Conservation (phyloP, 2,888 invertebrate genomes). For the Elgonia sp. region DNA sequence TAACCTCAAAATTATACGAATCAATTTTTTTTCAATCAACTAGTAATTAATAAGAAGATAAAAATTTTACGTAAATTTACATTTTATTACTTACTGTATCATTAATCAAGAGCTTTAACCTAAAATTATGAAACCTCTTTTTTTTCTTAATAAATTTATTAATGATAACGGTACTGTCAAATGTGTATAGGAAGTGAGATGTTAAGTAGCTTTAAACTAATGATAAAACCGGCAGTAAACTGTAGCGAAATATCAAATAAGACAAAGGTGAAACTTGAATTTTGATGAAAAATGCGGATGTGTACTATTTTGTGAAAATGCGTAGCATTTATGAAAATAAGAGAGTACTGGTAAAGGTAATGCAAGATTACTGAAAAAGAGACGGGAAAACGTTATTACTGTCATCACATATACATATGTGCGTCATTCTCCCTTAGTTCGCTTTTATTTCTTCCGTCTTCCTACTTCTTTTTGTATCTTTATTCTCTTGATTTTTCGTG, state of each 20-base stretch:
- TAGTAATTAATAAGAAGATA: too few relatives aligned
- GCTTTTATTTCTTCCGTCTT: conserved; percentile 1
- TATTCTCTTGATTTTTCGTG: conserved; percentile 4
- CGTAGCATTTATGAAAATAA: conserved; percentile 67
- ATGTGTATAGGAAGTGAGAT: conserved; percentile 56
- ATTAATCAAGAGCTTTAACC: too few relatives aligned
- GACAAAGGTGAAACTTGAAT: conserved; percentile 64
- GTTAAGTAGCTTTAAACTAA: conserved; percentile 63
- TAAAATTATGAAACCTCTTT: too few relatives aligned
- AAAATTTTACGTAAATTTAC: too few relatives aligned
- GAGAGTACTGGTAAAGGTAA: conserved; percentile 49
- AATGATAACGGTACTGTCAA: conserved; percentile 57
- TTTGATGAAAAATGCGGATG: conserved; percentile 71
- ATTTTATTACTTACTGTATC: too few relatives aligned
- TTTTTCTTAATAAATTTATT: conserved; percentile 17
- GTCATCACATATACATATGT: conserved; percentile 39
- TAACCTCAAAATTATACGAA: too few relatives aligned
- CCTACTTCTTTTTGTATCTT: not conserved
- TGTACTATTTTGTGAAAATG: conserved; percentile 63
- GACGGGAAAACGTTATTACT: conserved; percentile 69
- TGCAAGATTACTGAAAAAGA: conserved; percentile 59
- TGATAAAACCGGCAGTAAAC: conserved; percentile 68
- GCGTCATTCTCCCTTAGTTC: not conserved
- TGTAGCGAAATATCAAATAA: conserved; percentile 70
- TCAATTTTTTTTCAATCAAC: too few relatives aligned